These are phyloP conservation scores for Porites lobata DNA, from an alignment of 92 coral and sea anemone genomes.

Conservation along the genomic window DNA sequence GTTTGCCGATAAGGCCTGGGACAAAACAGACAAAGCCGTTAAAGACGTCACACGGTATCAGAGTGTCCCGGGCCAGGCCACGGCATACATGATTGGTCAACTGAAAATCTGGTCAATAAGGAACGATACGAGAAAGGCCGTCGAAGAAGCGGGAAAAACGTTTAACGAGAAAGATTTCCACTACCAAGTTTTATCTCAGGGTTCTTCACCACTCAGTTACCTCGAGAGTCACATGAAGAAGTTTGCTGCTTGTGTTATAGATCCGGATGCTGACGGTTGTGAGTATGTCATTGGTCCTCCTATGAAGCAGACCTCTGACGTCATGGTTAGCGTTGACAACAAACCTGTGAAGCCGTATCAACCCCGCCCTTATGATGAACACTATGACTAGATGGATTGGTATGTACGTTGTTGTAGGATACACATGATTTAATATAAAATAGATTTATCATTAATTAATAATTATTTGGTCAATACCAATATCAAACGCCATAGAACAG, in stretches of 20 bases:
- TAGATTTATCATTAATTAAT: no score
- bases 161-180: conserved; percentile 95
- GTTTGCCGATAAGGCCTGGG: conserved; percentile 94
- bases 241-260: conserved; percentile 77
- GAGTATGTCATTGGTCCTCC: conserved; percentile 59
- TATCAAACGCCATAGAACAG: no score
- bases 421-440: not conserved
- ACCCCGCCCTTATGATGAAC: conserved; percentile 57
- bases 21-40: conserved; percentile 94
- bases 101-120: conserved; percentile 90
- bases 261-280: conserved; percentile 70
- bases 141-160: conserved; percentile 57
- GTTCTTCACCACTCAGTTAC: conserved; percentile 92
- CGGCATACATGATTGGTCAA: conserved; percentile 99
- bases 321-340: conserved; percentile 18
- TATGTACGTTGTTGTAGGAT: not conserved
- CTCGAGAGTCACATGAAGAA: conserved; percentile 80
- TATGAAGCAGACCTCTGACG: not conserved
- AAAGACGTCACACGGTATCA: conserved; percentile 99
- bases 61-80: conserved; percentile 95
- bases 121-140: conserved; percentile 76
- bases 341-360: conserved; percentile 36
- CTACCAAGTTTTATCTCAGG: conserved; percentile 94
- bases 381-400: conserved; percentile 48
- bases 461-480: no score